These are phyloP conservation scores for Conchocele bisecta DNA, from an alignment of 2,888 invertebrate species.

Conservation along the genomic window DNA sequence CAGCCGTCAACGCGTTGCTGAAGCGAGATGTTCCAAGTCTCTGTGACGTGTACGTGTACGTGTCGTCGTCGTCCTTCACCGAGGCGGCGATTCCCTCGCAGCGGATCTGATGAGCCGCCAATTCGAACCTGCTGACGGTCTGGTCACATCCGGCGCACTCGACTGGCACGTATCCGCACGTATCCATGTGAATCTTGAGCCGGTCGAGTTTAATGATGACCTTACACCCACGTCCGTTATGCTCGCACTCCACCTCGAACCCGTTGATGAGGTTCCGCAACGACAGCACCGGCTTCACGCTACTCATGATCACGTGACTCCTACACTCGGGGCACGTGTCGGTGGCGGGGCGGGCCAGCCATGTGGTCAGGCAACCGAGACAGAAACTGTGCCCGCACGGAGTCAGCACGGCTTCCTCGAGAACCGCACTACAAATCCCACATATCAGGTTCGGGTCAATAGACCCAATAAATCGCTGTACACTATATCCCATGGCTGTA, in stretches of 20 bases:
- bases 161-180: slow-evolving; percentile 72
- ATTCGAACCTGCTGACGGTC: slow-evolving; percentile 67
- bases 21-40: slow-evolving; percentile 43
- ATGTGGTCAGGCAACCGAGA: slow-evolving; percentile 73
- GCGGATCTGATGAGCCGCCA: slow-evolving; percentile 75
- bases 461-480: slow-evolving; percentile 69
- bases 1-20: slow-evolving; percentile 52
- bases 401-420: slow-evolving; percentile 78
- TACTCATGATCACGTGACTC: slow-evolving; percentile 43
- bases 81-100: slow-evolving; percentile 84
- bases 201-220: slow-evolving; percentile 70
- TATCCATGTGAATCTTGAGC: slow-evolving; percentile 64
- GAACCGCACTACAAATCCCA: slow-evolving; percentile 77
- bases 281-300: slow-evolving; percentile 74
- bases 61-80: slow-evolving; percentile 60
- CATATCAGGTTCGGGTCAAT: slow-evolving; percentile 80
- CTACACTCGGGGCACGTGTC: slow-evolving; percentile 79
- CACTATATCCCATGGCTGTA: slow-evolving; percentile 77
- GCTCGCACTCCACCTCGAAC: slow-evolving; percentile 73
- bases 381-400: slow-evolving; percentile 81
- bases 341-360: slow-evolving; percentile 72
- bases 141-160: slow-evolving; percentile 76
- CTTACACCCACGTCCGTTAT: slow-evolving; percentile 71
- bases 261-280: slow-evolving; percentile 77
- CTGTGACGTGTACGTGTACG: slow-evolving; percentile 21